phyloP scores from a whole-genome alignment of 2,888 invertebrate genomes.

The Caenorhabditis parvicauda region DNA sequence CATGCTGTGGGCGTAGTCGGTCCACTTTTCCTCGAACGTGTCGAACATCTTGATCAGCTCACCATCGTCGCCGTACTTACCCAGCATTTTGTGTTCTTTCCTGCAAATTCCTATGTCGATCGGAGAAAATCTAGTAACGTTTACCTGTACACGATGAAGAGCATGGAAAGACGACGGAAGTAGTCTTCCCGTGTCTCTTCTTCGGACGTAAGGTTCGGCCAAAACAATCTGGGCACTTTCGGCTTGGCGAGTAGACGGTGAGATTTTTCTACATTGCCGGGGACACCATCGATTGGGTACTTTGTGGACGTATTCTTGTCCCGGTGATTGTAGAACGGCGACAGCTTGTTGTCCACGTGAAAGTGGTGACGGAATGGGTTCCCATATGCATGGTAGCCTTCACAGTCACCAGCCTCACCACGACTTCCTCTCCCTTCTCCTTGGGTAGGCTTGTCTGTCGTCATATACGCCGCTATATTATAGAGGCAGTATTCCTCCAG shows the following conservation, averaged over 20 bases:
- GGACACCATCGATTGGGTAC: no score
- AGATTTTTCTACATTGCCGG: no score
- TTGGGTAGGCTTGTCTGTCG: background rate
- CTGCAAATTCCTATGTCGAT: background rate
- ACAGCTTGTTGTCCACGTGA: background rate
- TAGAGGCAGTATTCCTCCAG: background rate
- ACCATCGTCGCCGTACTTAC: background rate
- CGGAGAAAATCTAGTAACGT: background rate
- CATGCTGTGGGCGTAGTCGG: background rate
- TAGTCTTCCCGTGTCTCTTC: background rate
- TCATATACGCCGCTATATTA: background rate
- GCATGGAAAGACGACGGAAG: background rate
- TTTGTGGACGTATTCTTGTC: background rate
- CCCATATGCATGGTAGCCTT: background rate
- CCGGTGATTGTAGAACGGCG: background rate
- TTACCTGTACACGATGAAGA: slow-evolving; percentile 2
- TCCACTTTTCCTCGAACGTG: background rate
- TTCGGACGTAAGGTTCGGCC: background rate
- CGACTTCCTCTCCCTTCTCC: background rate
- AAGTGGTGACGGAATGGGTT: no score
- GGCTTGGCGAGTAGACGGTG: no score
- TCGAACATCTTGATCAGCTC: background rate
- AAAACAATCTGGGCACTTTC: background rate
- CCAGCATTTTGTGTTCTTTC: background rate
- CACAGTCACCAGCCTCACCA: background rate